Evolutionary conservation across 2,888 invertebrate species (phyloP), one percentile per base, ranked within the genome.

Genomic region (Xanthorhoe spadicearia): DNA sequence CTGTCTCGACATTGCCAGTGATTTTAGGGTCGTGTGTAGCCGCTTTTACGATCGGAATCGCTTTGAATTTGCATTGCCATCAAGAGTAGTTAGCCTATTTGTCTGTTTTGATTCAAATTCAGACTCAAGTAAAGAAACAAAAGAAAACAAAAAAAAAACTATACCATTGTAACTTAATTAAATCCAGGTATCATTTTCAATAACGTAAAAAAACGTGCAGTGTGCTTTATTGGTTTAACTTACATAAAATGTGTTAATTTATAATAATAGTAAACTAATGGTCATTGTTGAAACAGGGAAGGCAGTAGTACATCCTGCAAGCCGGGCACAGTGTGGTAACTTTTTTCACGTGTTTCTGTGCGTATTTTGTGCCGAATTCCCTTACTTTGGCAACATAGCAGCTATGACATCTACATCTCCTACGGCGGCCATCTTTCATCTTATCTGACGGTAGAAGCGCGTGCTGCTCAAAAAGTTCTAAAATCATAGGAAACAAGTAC

Each of bases 381-480:
- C 38, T 59, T 9, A 59, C 59, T 17, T 52, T 59, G 9, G 38
- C 19, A 2, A 51, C 51, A 7, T 59, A 52, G 46, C 53, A 57
- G 53, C 43, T 48, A 19, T 55, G 61, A 6, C 55, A 32, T 10
- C 51, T 46, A 28, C 38, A 19, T 32, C 59, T 59, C 32, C 59
- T 54, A 6, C 61, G 53, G 38, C 58, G 53, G 32, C 61, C 56
- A 38, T 60, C 57, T 51, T 58, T 57, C 59, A 59, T 59, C 50
- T 64, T 59, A 49, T 53, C 58, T 35, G 57, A 54, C 28, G 64
- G 58, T 53, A 58, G 46, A n/a, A 61, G 28, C 18, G 61, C 61
- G 48, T 61, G 61, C n/a, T 61, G 61, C 61, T 61, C 61, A 46
- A 61, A 61, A 7, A 61, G 43, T n/a, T 13, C 61, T 61, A 53